phyloP scores from a whole-genome alignment of 2,113 vertebrate species.

The Zosterops pallidus region DNA sequence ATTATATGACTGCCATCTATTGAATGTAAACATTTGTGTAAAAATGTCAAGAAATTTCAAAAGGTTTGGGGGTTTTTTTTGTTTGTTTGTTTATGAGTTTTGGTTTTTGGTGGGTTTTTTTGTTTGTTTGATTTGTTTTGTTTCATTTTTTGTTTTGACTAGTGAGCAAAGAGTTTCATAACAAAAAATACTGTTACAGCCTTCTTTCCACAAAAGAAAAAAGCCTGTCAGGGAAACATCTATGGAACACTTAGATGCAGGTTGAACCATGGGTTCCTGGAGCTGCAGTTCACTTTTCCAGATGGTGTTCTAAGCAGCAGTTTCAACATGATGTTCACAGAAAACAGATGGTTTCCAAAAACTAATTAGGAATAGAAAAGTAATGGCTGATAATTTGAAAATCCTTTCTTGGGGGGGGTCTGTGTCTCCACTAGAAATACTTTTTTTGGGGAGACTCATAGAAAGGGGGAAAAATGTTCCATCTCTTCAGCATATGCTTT shows the following conservation, averaged over 20 bases:
- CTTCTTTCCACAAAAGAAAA: not conserved
- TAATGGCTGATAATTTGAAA: not conserved
- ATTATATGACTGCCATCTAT: not conserved
- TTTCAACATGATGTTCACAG: not conserved
- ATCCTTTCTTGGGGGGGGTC: not conserved
- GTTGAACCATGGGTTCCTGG: not conserved
- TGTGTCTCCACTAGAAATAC: not conserved
- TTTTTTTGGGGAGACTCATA: not conserved
- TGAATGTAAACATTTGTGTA: not conserved
- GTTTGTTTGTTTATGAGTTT: too few relatives aligned
- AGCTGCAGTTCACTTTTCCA: not conserved
- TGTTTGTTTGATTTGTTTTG: too few relatives aligned
- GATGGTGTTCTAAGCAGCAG: not conserved
- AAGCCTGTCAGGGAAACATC: not conserved
- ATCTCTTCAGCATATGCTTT: not conserved
- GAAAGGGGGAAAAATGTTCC: not conserved
- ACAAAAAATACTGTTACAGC: not conserved
- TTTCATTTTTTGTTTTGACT: not conserved
- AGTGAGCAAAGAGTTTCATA: not conserved
- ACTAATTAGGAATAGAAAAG: not conserved
- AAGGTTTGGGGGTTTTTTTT: not conserved
- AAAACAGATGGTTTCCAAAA: constrained; percentile 19
- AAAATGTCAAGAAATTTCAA: not conserved
- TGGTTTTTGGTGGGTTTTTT: too few relatives aligned
- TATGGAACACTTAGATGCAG: not conserved